Conservation (phyloP, 1,140 invertebrate genomes). For the Pararge aegeria region DNA sequence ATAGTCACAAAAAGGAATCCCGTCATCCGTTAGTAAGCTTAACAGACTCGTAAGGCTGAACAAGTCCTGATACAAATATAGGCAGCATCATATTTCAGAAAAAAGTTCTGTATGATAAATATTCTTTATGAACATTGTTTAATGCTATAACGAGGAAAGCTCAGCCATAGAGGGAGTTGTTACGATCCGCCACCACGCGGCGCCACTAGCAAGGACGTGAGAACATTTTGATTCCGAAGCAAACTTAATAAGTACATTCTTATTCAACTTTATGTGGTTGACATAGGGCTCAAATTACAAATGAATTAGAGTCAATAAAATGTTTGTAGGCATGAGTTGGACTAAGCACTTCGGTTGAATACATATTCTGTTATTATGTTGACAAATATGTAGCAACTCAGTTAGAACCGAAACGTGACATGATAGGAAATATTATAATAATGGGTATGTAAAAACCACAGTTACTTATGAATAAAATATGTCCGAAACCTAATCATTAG, state of each 20-base stretch:
- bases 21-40: background rate
- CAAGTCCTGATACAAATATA: constrained; percentile 7
- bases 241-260: constrained; percentile 23
- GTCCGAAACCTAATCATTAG: background rate
- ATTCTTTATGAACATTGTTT: constrained; percentile 24
- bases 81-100: constrained; percentile 5
- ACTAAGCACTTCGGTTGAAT: constrained; percentile 57
- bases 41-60: background rate
- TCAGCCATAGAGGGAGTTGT: constrained; percentile 35
- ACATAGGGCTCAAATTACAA: constrained; percentile 36
- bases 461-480: constrained; percentile 33
- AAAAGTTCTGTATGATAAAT: constrained; percentile 23
- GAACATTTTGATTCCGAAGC: constrained; percentile 43
- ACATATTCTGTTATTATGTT: constrained; percentile 67
- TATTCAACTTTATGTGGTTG: constrained; percentile 25
- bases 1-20: background rate
- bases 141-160: constrained; percentile 27
- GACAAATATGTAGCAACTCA: constrained; percentile 53
- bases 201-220: constrained; percentile 54
- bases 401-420: constrained; percentile 36
- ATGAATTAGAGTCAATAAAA: background rate
- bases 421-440: constrained; percentile 31
- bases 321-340: constrained; percentile 25
- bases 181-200: constrained; percentile 41
- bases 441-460: constrained; percentile 10